phyloP scores from a whole-genome alignment of 2,888 invertebrate genomes.

The Cephus nigrinus region DNA sequence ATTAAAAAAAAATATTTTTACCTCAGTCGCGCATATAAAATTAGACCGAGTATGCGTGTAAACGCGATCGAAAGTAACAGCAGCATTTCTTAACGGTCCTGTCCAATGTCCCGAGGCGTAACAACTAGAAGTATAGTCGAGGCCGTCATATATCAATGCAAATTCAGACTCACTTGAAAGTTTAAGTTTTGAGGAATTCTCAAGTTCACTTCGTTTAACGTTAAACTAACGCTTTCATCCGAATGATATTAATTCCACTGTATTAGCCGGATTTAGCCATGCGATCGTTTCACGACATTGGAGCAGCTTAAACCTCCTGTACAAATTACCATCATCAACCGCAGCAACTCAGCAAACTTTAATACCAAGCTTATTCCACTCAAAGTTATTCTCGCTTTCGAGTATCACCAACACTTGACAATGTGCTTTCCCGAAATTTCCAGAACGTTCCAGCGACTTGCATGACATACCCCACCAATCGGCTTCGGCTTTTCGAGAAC shows the following conservation, averaged over 20 bases:
- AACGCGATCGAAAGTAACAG: conserved; percentile 1
- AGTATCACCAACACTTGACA: neutral
- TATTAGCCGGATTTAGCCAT: neutral
- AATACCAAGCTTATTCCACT: neutral
- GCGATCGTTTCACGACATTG: neutral
- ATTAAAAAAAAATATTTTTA: too few relatives aligned
- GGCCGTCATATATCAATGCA: neutral
- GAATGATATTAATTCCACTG: neutral
- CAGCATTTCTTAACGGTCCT: neutral
- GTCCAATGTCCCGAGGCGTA: neutral
- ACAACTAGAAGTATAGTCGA: neutral
- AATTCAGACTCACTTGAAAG: neutral
- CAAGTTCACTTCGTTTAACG: neutral
- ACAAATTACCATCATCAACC: neutral
- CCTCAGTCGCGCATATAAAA: neutral
- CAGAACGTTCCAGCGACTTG: neutral
- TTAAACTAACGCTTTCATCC: neutral
- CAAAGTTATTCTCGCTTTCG: neutral
- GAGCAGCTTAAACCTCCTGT: neutral
- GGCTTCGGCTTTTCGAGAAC: too few relatives aligned
- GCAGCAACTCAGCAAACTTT: neutral
- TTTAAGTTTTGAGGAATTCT: neutral
- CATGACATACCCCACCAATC: neutral
- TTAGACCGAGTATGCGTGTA: neutral
- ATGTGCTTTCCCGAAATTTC: neutral